Conservation (phyloP, 2,888 invertebrate genomes). For the Sminthurides aquaticus region DNA sequence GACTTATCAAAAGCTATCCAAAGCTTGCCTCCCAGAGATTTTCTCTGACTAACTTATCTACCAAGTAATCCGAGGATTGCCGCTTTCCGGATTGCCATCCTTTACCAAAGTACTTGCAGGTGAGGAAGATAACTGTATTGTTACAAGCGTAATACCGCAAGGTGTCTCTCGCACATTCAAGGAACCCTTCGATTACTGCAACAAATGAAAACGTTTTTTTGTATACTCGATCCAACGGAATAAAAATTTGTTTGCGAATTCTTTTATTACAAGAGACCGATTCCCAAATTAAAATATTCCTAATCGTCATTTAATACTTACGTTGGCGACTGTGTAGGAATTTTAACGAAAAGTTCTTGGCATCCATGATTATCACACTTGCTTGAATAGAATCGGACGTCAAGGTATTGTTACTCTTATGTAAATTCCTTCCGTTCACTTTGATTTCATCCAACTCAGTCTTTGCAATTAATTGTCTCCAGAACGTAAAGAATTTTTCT, state of each 20-base stretch:
- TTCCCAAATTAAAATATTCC: too few species aligned
- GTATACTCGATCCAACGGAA: too few species aligned
- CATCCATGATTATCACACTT: background rate
- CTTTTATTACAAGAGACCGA: too few species aligned
- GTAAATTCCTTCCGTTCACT: background rate
- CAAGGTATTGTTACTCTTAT: background rate
- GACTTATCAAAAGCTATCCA: too few species aligned
- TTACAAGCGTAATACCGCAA: background rate
- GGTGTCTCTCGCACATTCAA: background rate
- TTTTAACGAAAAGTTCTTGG: background rate
- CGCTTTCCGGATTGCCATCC: too few species aligned
- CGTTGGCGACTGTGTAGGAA: background rate
- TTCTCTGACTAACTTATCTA: too few species aligned
- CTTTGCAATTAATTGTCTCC: conserved; percentile 1
- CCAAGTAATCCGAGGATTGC: too few species aligned
- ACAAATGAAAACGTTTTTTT: too few species aligned
- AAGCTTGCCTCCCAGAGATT: too few species aligned
- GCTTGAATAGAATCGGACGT: background rate
- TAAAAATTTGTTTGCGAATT: too few species aligned
- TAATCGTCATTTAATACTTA: too few species aligned
- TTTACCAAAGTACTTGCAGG: background rate
- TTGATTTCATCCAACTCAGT: background rate
- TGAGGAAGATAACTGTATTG: background rate
- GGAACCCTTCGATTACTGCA: background rate
- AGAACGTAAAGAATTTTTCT: background rate